Base-by-base conservation (phyloP, 2,888 invertebrate species). In the Leptopilina syphax region DNA sequence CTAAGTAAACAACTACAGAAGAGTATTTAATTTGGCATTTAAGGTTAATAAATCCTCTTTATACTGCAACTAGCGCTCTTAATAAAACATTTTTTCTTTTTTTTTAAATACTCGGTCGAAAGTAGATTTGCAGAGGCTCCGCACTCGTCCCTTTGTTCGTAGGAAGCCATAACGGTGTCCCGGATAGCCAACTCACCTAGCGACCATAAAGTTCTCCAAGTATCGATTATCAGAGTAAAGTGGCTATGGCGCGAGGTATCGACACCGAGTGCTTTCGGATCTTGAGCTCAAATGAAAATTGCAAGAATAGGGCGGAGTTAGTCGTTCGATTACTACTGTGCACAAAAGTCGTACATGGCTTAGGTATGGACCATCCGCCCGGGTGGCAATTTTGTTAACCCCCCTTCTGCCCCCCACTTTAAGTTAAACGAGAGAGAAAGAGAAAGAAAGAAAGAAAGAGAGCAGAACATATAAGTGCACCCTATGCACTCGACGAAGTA, bases 401-500 rank as follows among this genome's bases (percentile, higher is more conserved):
- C 34, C 34, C 34, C 34, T 18, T 18, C 18, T 79, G 57, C 44
- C 70, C 66, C 65, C 76, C 34, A 2, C 34, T 50, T 10, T 44
- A 5, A 10, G 12, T 9, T 50, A 50, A 50, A 50, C 12, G 50
- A 3, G 10, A 50, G 50, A 50, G 12, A 50, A 10, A 10, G 50
- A 50, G 50, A 50, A 12, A 12, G 50, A 50, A 9, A 50, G 8
- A 44, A 44, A 44, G n/a, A 60, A 34, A 77, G 77, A 70, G 77
- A 54, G 18, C n/a, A 34, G 65, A 63, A 47, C 44, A 65, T 77
- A 77, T 77, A 77, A 76, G 77, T 70, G 63, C 80, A 57, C 68
- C 66, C 77, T 70, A 77, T 76, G 60, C 77, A 77, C 77, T 80
- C 68, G 77, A 77, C 67, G 79, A 77, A 50, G 77, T 57, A 73